These are phyloP conservation scores for Eudyptes chrysolophus DNA, from an alignment of 2,113 vertebrate genomes.

Conservation along the genomic window DNA sequence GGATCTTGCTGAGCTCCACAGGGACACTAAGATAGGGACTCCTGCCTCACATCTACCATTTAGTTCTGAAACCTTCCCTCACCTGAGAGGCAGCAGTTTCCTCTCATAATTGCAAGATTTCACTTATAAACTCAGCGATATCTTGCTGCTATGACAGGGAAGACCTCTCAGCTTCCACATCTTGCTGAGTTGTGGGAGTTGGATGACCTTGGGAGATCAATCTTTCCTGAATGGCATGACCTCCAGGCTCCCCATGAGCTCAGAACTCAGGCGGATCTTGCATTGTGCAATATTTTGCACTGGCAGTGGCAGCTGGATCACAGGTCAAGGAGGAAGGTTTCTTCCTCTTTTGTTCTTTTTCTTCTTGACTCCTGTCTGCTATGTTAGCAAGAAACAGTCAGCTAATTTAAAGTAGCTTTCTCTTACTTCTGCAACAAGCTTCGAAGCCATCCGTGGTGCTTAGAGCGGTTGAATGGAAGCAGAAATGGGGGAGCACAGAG, in stretches of 20 bases:
- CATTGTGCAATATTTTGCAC: slow-evolving; percentile 8
- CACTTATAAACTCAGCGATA: not conserved
- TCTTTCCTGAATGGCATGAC: slow-evolving; percentile 5
- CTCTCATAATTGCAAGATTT: not conserved
- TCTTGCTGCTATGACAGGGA: not conserved
- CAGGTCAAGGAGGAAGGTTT: slow-evolving; percentile 16
- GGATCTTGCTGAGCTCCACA: not conserved
- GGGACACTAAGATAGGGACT: not conserved
- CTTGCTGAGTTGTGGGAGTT: not conserved
- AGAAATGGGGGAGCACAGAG: not conserved
- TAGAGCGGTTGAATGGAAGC: not conserved
- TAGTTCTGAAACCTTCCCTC: not conserved
- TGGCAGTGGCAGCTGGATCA: not conserved
- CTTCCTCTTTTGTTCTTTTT: not conserved
- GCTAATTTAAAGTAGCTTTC: not conserved
- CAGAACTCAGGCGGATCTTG: not conserved
- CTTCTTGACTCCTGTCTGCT: not conserved
- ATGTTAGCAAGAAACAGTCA: not conserved
- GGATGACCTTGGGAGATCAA: slow-evolving; percentile 1
- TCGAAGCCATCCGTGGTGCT: not conserved
- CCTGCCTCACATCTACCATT: not conserved
- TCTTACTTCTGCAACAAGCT: not conserved
- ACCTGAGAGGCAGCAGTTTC: not conserved
- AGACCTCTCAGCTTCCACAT: slow-evolving; percentile 2
- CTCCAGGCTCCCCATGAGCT: slow-evolving; percentile 7